Evolutionary conservation across 2,888 invertebrate species (phyloP).

Genomic region (Apamea anceps): DNA sequence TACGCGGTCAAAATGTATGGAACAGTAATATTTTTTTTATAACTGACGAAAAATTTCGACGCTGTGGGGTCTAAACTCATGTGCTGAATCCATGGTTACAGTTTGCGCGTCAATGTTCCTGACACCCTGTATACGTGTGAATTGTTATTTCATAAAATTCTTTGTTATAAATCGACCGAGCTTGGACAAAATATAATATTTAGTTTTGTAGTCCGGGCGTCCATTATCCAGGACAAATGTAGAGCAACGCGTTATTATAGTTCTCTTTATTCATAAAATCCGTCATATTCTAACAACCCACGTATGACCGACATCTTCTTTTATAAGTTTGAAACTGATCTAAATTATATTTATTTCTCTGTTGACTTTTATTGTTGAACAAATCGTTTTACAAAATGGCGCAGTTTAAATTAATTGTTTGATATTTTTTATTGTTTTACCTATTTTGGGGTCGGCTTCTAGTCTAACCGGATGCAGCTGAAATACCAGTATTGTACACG

Average conservation of each 20-base stretch:
- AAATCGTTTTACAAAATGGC: conserved; percentile 11
- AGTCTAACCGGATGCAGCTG: too few relatives aligned
- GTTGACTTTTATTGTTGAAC: conserved; percentile 11
- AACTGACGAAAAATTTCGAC: too few relatives aligned
- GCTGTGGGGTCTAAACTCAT: too few relatives aligned
- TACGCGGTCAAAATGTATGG: too few relatives aligned
- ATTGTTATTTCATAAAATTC: neutral
- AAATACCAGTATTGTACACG: too few relatives aligned
- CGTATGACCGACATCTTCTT: conserved; percentile 29
- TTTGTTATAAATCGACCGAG: neutral
- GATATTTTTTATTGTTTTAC: neutral
- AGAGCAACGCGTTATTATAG: neutral
- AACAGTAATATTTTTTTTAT: too few relatives aligned
- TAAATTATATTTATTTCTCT: conserved; percentile 20
- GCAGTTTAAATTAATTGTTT: neutral
- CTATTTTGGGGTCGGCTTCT: too few relatives aligned
- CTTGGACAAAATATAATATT: neutral
- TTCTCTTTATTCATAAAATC: conserved; percentile 19
- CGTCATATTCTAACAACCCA: neutral
- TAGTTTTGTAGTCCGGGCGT: neutral
- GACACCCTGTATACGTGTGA: too few relatives aligned
- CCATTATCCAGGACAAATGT: neutral
- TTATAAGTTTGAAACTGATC: conserved; percentile 4
- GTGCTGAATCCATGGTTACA: too few relatives aligned
- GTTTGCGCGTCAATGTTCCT: too few relatives aligned